A percentile compares a stretch with the other conserved stretches of the same genome.
These are phyloP conservation scores for Phoxinus dragarum DNA, from an alignment of 2,797 vertebrate genomes.

Conservation along the genomic window DNA sequence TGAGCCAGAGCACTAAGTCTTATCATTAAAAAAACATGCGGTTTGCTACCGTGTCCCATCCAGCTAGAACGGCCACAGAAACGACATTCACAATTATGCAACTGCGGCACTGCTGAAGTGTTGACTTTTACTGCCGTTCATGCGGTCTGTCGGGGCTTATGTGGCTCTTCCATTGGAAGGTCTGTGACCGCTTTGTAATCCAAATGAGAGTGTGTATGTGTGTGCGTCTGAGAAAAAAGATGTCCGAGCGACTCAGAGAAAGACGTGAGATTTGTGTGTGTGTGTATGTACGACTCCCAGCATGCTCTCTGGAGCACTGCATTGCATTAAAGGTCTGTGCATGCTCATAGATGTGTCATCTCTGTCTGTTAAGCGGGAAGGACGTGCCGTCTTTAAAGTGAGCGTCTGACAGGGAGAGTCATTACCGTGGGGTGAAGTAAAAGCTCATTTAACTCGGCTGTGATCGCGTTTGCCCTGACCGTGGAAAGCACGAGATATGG, in stretches of 20 bases:
- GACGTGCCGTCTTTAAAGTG: conserved; percentile 1
- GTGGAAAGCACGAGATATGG: conserved; percentile 1
- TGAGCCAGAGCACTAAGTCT: conserved; percentile 55
- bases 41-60: conserved; percentile 40
- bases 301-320: conserved; percentile 4
- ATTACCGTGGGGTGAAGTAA: conserved; percentile 24
- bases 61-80: conserved; percentile 19
- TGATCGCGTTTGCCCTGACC: neutral
- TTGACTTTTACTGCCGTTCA: conserved; percentile 1
- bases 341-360: conserved; percentile 39
- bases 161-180: neutral
- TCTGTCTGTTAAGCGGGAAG: conserved; percentile 6
- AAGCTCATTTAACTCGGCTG: conserved; percentile 19
- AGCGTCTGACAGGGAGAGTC: neutral
- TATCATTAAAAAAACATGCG: conserved; percentile 57
- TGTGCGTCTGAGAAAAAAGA: conserved; percentile 1
- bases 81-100: conserved; percentile 42
- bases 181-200: conserved; percentile 23
- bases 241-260: neutral
- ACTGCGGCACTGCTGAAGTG: conserved; percentile 29
- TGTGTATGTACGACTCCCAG: neutral
- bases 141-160: conserved; percentile 2
- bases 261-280: neutral
- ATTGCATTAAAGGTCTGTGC: conserved; percentile 39
- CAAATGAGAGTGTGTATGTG: conserved; percentile 7